Evolutionary conservation across 2,888 invertebrate genomes (phyloP).

Genomic region (Chymomyza procnemis): DNA sequence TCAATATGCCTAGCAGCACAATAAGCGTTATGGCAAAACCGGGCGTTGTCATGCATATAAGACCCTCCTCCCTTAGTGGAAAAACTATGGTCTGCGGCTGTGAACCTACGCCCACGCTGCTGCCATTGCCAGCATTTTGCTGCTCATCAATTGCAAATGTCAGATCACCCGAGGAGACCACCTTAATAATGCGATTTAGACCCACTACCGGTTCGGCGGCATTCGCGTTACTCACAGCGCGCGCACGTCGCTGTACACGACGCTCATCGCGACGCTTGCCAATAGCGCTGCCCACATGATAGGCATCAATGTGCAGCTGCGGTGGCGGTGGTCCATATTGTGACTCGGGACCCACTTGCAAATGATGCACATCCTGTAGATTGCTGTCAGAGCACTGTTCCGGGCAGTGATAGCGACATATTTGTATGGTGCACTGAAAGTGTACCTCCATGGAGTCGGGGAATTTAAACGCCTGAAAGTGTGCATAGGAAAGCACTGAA

Average conservation of each 20-base stretch:
- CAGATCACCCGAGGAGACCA: constrained; percentile 93
- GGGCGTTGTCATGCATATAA: constrained; percentile 96
- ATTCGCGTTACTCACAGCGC: constrained; percentile 78
- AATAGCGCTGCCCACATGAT: constrained; percentile 81
- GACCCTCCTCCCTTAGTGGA: constrained; percentile 84
- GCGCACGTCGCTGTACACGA: constrained; percentile 82
- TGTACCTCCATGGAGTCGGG: constrained; percentile 98
- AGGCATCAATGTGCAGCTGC: constrained; percentile 82
- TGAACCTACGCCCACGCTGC: constrained; percentile 70
- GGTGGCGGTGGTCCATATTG: constrained; percentile 87
- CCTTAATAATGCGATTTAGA: constrained; percentile 91
- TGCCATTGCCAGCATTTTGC: constrained; percentile 81
- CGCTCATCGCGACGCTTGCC: constrained; percentile 86
- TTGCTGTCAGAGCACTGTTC: constrained; percentile 90
- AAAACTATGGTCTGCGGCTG: constrained; percentile 85
- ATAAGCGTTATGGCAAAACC: constrained; percentile 93
- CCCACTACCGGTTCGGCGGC: constrained; percentile 87
- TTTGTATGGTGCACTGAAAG: constrained; percentile 96
- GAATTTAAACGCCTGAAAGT: constrained; percentile 97
- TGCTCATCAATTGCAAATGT: constrained; percentile 89
- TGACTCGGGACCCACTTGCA: constrained; percentile 80
- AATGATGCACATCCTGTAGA: constrained; percentile 81
- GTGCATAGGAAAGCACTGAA: constrained; percentile 93
- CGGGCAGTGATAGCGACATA: constrained; percentile 94
- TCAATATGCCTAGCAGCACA: constrained; percentile 88